Evolutionary conservation across 2,797 vertebrate species (phyloP).

Genomic region (Microctenopoma steveboyesi): DNA sequence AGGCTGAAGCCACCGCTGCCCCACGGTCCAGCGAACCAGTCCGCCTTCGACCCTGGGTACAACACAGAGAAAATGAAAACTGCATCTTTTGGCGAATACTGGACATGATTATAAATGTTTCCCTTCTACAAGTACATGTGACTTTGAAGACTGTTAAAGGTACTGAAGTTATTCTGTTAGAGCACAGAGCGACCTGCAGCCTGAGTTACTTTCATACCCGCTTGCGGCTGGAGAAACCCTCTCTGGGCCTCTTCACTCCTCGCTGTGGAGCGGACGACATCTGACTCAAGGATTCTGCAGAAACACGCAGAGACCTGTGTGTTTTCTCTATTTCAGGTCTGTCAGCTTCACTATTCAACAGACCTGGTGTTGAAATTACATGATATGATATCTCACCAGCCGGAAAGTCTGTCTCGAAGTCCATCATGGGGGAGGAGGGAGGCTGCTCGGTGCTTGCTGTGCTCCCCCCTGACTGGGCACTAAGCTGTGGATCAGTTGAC

Average conservation of each 20-base stretch:
- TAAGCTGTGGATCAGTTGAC: neutral
- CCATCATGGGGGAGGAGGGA: slow-evolving; percentile 81
- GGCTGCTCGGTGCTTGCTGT: slow-evolving; percentile 10
- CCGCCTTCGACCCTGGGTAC: slow-evolving; percentile 87
- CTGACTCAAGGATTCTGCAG: slow-evolving; percentile 43
- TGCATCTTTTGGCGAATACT: neutral
- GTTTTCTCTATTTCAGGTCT: neutral
- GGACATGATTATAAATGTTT: neutral
- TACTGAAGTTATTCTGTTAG: neutral
- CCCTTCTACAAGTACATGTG: neutral
- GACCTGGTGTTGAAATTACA: neutral
- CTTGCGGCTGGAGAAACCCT: slow-evolving; percentile 55
- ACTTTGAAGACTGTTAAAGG: neutral
- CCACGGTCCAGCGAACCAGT: slow-evolving; percentile 66
- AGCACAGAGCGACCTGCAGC: neutral
- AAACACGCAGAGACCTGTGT: slow-evolving; percentile 9
- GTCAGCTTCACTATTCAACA: neutral
- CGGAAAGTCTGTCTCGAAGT: slow-evolving; percentile 92
- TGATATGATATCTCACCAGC: slow-evolving; percentile 78
- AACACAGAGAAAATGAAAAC: neutral
- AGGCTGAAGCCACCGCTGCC: slow-evolving; percentile 36
- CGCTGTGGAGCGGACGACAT: slow-evolving; percentile 40
- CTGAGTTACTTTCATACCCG: slow-evolving; percentile 51
- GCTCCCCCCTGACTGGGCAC: slow-evolving; percentile 21
- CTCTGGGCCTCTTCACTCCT: slow-evolving; percentile 75